Evolutionary conservation across 2,797 vertebrate genomes (phyloP).

Genomic region (Xenops minutus): DNA sequence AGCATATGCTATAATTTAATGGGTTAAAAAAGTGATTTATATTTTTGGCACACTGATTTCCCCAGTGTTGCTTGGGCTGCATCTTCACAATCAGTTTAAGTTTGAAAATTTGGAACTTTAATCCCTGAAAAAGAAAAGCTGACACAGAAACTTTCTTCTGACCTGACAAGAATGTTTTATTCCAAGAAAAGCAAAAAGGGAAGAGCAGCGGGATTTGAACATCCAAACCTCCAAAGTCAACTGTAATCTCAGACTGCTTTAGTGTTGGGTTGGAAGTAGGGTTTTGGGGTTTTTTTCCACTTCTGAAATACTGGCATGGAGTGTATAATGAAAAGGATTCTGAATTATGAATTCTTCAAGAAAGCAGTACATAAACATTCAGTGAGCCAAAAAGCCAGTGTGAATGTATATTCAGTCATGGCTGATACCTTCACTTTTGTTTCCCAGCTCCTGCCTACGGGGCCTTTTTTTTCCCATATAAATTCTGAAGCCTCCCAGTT

Average conservation of each 20-base stretch:
- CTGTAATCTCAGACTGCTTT: background rate
- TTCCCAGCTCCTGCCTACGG: background rate
- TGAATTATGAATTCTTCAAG: background rate
- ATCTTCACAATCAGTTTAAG: background rate
- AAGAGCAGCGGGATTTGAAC: background rate
- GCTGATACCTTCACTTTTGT: background rate
- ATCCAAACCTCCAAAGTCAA: background rate
- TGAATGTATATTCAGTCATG: background rate
- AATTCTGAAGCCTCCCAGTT: background rate
- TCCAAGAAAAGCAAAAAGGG: background rate
- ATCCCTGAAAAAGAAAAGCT: background rate
- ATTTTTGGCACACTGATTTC: background rate
- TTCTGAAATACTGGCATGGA: background rate
- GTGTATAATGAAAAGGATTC: background rate
- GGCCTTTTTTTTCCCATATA: background rate
- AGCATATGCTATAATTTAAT: background rate
- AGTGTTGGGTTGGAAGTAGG: background rate
- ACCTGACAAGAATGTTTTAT: background rate
- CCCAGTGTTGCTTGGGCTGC: background rate
- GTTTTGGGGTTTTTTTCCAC: background rate
- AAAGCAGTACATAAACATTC: background rate
- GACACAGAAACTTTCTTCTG: background rate
- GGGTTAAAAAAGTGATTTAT: background rate
- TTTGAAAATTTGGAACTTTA: background rate
- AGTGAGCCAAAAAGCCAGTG: background rate